Percentiles rank a stretch among this genome's conserved stretches.
Evolutionary conservation across 2,888 invertebrate genomes (phyloP).

Genomic region (Macroteleia sp.): DNA sequence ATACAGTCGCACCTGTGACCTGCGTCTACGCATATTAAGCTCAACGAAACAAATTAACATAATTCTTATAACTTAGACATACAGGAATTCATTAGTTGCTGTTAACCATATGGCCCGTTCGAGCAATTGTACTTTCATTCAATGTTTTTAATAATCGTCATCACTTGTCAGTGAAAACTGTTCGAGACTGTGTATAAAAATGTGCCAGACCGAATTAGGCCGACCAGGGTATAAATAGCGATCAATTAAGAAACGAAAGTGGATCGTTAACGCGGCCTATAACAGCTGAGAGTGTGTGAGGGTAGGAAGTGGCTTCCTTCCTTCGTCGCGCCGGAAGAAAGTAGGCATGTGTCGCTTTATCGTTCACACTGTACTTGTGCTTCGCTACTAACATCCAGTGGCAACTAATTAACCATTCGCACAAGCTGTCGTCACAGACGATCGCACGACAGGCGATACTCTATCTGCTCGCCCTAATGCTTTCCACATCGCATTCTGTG

Average conservation of each 20-base stretch:
- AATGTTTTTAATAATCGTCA: too few species aligned
- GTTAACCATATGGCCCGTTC: slow-evolving; percentile 11
- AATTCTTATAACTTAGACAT: slow-evolving; percentile 37
- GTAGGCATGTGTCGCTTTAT: slow-evolving; percentile 44
- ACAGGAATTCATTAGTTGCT: slow-evolving; percentile 14
- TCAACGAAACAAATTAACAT: slow-evolving; percentile 26
- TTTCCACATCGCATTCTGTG: slow-evolving; percentile 23
- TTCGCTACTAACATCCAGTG: slow-evolving; percentile 32
- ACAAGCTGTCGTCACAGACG: slow-evolving; percentile 61
- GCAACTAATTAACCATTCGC: slow-evolving; percentile 56
- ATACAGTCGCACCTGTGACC: slow-evolving; percentile 46
- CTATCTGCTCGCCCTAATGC: slow-evolving; percentile 22
- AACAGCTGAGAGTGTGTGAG: slow-evolving; percentile 5
- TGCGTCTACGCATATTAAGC: slow-evolving; percentile 23
- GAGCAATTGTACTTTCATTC: too few species aligned
- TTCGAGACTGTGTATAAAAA: too few species aligned
- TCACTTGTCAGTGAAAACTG: too few species aligned
- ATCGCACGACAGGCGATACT: slow-evolving; percentile 48
- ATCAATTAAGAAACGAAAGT: slow-evolving; percentile 35
- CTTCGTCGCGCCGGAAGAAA: slow-evolving; percentile 39
- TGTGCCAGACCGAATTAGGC: not conserved
- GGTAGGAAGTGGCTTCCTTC: slow-evolving; percentile 22
- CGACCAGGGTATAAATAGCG: slow-evolving; percentile 1
- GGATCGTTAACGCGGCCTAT: slow-evolving; percentile 9
- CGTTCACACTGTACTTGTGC: slow-evolving; percentile 8